phyloP scores from a whole-genome alignment of 2,797 vertebrate species.

The Peromyscus attwateri region DNA sequence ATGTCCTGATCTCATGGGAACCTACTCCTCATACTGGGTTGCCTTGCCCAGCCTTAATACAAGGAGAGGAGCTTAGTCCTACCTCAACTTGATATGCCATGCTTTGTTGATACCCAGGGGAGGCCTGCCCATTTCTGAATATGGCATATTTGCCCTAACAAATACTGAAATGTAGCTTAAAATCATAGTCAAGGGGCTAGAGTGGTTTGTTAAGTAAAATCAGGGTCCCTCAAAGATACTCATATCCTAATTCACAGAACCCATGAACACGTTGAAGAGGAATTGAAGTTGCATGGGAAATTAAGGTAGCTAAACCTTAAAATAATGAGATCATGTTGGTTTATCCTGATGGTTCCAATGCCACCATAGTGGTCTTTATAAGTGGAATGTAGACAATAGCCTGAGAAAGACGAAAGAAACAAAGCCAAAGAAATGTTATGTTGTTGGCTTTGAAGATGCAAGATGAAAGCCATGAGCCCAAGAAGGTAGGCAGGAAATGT shows the following conservation, averaged over 20 bases:
- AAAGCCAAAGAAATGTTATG: neutral
- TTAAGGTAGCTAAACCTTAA: neutral
- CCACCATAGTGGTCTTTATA: neutral
- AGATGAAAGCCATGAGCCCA: neutral
- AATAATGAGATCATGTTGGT: neutral
- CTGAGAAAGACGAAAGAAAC: neutral
- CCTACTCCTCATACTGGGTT: neutral
- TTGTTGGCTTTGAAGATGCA: neutral
- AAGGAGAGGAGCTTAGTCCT: neutral
- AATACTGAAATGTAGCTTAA: neutral
- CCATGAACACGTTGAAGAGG: neutral
- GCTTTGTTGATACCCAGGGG: neutral
- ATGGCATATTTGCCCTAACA: neutral
- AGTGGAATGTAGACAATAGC: neutral
- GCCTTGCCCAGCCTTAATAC: neutral
- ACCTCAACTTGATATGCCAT: neutral
- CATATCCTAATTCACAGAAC: neutral
- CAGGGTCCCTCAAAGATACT: neutral
- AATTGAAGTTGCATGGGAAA: neutral
- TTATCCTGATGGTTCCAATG: neutral
- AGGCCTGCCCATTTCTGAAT: neutral
- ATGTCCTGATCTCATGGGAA: neutral
- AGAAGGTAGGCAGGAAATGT: neutral
- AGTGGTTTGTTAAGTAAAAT: neutral
- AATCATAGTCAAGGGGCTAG: neutral